phyloP scores from a whole-genome alignment of 2,113 vertebrate species.

The Taurulus bubalis region DNA sequence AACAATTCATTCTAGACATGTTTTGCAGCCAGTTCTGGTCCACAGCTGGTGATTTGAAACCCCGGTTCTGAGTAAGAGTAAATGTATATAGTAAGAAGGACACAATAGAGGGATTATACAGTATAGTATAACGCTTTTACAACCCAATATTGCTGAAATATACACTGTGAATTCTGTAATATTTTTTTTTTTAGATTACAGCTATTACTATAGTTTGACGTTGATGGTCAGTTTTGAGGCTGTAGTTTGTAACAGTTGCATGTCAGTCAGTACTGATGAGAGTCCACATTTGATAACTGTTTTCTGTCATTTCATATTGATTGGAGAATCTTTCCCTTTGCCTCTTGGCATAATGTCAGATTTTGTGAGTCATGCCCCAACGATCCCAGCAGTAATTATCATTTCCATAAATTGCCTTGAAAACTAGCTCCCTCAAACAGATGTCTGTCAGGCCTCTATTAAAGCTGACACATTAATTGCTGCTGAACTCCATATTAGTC shows the following conservation, averaged over 20 bases:
- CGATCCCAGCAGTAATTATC: background rate
- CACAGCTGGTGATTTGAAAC: background rate
- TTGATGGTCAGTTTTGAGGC: background rate
- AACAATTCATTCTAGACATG: background rate
- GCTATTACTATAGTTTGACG: background rate
- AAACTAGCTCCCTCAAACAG: background rate
- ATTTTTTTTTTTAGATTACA: background rate
- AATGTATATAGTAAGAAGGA: background rate
- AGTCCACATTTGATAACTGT: background rate
- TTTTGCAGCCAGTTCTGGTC: background rate
- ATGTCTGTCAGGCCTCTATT: conserved; percentile 2
- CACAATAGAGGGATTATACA: background rate
- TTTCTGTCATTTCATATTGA: background rate
- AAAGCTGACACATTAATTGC: conserved; percentile 5
- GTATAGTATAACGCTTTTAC: background rate
- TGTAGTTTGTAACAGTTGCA: background rate
- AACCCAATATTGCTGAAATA: background rate
- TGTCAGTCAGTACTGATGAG: background rate
- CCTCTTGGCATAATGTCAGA: background rate
- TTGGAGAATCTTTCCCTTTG: background rate
- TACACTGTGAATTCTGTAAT: too few relatives aligned
- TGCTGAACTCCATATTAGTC: background rate
- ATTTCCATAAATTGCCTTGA: background rate
- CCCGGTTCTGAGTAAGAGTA: background rate
- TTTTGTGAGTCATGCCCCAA: background rate